Conservation (phyloP, 2,113 vertebrate genomes). For the Myotis brandtii region DNA sequence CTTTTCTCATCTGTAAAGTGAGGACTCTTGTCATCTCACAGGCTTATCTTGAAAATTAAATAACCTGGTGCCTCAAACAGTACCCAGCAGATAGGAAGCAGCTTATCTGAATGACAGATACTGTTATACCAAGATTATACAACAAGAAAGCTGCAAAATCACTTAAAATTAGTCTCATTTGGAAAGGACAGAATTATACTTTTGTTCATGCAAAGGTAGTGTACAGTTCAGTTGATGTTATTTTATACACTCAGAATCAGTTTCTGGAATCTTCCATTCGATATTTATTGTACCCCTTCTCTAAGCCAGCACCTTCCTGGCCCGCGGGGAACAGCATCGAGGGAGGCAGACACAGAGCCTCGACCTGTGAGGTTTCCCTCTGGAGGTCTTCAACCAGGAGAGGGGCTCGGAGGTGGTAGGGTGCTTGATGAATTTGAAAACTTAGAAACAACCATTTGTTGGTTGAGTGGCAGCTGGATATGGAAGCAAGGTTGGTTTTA, state of each 20-base stretch:
- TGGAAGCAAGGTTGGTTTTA: background rate
- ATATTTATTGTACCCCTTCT: fast-evolving
- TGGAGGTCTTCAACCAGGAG: background rate
- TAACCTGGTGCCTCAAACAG: background rate
- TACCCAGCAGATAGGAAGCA: background rate
- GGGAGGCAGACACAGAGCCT: no score
- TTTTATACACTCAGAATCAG: slow-evolving; percentile 1
- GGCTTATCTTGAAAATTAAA: background rate
- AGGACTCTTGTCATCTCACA: background rate
- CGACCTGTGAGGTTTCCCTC: no score
- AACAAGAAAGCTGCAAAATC: background rate
- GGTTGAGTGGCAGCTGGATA: background rate
- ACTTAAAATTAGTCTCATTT: background rate
- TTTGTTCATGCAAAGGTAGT: slow-evolving; percentile 19
- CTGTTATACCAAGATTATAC: background rate
- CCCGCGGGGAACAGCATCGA: fast-evolving
- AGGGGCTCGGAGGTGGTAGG: background rate
- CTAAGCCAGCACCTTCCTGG: background rate
- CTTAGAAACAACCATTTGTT: background rate
- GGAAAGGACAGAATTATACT: background rate
- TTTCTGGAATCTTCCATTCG: background rate
- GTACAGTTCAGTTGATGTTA: background rate
- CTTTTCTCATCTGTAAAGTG: background rate
- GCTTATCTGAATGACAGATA: background rate
- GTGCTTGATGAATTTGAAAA: background rate